Conservation (phyloP, 2,113 vertebrate genomes). For the Xerus inauris region DNA sequence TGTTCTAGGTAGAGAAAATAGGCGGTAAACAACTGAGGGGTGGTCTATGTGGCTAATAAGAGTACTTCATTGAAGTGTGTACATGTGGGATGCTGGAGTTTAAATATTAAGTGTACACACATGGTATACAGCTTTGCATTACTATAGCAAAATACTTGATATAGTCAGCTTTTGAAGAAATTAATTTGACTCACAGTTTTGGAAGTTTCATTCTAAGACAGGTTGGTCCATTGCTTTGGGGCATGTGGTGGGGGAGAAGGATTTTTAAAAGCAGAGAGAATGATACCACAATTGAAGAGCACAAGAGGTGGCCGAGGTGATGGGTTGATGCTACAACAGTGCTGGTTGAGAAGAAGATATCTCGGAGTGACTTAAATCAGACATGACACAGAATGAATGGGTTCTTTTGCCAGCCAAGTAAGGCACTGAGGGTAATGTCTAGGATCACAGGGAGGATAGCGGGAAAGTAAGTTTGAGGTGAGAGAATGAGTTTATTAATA, state of each 20-base stretch:
- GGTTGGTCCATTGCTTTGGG: not conserved
- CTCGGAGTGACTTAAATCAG: not conserved
- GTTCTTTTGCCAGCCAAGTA: not conserved
- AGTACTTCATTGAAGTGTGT: not conserved
- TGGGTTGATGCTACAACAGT: not conserved
- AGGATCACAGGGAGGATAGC: not conserved
- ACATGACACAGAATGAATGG: not conserved
- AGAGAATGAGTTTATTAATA: not conserved
- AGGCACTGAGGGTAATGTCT: not conserved
- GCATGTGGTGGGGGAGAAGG: not conserved
- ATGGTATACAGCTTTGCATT: not conserved
- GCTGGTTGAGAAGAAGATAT: not conserved
- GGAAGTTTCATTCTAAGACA: not conserved
- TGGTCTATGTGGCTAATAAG: not conserved
- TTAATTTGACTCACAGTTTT: not conserved
- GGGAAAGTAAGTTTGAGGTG: not conserved
- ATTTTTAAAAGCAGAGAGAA: not conserved
- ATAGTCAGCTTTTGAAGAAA: not conserved
- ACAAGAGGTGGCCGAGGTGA: not conserved
- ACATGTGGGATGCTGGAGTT: not conserved
- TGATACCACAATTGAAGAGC: not conserved
- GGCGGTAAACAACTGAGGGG: not conserved
- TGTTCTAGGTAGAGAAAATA: not conserved
- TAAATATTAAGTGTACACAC: not conserved
- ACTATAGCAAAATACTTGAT: not conserved